phyloP scores from a whole-genome alignment of 2,797 vertebrate genomes.

The Tinamus major region DNA sequence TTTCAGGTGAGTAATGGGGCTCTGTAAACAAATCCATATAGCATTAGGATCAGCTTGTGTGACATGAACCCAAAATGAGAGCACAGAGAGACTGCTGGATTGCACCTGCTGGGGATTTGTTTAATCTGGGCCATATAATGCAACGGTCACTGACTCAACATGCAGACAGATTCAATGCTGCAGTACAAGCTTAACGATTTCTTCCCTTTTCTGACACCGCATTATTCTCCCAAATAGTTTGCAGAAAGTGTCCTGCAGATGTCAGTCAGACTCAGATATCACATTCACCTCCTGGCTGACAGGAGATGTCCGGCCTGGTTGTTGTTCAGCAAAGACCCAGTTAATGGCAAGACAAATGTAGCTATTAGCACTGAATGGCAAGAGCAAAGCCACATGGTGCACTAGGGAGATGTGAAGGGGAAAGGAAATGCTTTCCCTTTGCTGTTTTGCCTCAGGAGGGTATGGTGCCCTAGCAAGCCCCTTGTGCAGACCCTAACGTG shows the following conservation, averaged over 20 bases:
- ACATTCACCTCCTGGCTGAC: background rate
- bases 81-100: background rate
- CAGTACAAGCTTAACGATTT: background rate
- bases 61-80: rapidly evolving
- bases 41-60: background rate
- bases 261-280: background rate
- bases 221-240: rapidly evolving
- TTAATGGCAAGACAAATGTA: background rate
- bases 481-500: background rate
- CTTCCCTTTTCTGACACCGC: background rate
- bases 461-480: background rate
- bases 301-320: background rate
- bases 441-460: background rate
- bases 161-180: background rate
- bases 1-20: background rate
- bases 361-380: background rate
- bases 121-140: background rate
- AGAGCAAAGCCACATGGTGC: background rate
- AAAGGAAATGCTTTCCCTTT: background rate
- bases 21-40: background rate
- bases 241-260: background rate
- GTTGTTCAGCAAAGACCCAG: background rate
- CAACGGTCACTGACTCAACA: rapidly evolving
- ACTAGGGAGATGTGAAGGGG: background rate
- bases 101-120: background rate